These are phyloP conservation scores for Drosophila hawaiiensis DNA, from an alignment of 2,888 invertebrate genomes.

Conservation along the genomic window DNA sequence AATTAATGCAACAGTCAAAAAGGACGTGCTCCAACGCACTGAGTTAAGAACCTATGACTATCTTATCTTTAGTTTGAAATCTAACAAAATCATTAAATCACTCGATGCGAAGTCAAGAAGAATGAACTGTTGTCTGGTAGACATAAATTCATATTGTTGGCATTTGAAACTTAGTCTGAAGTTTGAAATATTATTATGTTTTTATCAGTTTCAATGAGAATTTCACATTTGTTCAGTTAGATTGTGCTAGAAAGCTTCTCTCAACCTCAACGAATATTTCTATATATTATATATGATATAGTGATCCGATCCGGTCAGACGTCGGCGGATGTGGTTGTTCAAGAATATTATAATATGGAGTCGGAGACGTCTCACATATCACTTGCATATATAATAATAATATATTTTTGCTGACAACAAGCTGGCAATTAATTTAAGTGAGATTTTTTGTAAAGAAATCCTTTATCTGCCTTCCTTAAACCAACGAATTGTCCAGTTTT, in stretches of 20 bases:
- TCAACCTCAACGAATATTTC: not conserved
- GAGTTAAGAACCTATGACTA: not conserved
- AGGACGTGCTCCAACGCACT: not conserved
- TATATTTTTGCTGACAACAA: not conserved
- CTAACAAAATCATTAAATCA: not conserved
- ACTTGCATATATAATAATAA: not conserved
- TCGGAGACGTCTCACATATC: not conserved
- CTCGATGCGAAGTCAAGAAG: not conserved
- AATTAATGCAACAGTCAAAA: not conserved
- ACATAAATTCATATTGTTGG: not conserved
- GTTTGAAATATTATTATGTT: not conserved
- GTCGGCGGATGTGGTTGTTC: not conserved
- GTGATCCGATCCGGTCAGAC: not conserved
- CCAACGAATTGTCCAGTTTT: constrained; percentile 18
- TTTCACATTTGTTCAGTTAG: not conserved
- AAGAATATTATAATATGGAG: not conserved
- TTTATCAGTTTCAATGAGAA: not conserved
- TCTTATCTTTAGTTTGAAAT: not conserved
- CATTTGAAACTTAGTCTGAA: not conserved
- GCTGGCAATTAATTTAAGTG: not conserved
- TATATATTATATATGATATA: not conserved
- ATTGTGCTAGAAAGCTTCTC: not conserved
- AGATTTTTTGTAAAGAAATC: not conserved
- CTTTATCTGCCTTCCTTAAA: not conserved
- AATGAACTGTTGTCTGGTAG: not conserved